phyloP scores from a whole-genome alignment of 2,888 invertebrate genomes.

The Diabrotica balteata region DNA sequence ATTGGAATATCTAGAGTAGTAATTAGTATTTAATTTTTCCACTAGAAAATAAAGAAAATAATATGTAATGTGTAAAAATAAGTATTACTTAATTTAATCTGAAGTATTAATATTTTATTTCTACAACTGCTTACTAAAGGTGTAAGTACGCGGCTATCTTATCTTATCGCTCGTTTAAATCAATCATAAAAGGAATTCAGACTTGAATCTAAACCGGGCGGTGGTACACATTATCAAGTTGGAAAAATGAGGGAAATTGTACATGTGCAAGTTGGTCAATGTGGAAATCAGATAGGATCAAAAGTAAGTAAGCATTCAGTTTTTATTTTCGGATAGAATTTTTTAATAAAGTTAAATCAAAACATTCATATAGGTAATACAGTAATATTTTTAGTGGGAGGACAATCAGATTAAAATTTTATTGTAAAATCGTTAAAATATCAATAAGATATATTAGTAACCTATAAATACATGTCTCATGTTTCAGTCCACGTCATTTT shows the following conservation, averaged over 20 bases:
- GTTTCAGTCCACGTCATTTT: too few relatives aligned
- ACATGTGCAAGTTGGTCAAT: slow-evolving; percentile 24
- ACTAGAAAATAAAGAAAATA: too few relatives aligned
- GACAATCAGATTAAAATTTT: slow-evolving; percentile 1
- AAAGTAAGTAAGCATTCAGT: slow-evolving; percentile 12
- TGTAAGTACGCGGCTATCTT: not conserved
- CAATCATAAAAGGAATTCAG: not conserved
- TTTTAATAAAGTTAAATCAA: not conserved
- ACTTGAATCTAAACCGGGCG: not conserved
- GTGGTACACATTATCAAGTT: not conserved
- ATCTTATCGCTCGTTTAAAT: slow-evolving; percentile 1
- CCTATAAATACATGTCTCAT: too few relatives aligned
- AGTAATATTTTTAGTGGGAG: not conserved
- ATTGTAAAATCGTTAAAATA: not conserved
- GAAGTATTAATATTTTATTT: not conserved
- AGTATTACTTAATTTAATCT: too few relatives aligned
- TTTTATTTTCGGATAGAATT: not conserved
- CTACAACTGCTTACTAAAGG: not conserved
- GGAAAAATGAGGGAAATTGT: slow-evolving; percentile 23
- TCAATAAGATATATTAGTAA: too few relatives aligned
- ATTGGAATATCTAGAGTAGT: too few relatives aligned
- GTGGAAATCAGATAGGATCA: slow-evolving; percentile 22
- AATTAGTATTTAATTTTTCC: too few relatives aligned
- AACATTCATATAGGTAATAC: not conserved
- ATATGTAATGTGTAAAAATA: too few relatives aligned